Evolutionary conservation across 2,888 invertebrate genomes (phyloP).

Genomic region (Ischnus inquisitorius): DNA sequence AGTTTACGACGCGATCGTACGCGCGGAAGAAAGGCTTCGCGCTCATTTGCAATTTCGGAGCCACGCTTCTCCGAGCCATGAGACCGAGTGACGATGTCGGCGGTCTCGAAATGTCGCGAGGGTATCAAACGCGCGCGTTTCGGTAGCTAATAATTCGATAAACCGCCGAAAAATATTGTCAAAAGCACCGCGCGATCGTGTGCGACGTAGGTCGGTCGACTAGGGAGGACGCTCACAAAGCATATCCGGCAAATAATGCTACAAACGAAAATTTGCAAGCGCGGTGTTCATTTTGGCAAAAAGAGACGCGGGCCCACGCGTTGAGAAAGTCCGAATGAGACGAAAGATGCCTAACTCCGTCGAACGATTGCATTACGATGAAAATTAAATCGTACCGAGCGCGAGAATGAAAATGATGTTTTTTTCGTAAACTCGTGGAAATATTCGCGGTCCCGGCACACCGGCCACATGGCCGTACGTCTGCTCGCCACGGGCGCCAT

Average conservation of each 20-base stretch:
- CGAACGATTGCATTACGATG: not conserved
- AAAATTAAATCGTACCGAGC: not conserved
- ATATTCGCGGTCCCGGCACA: slow-evolving; percentile 71
- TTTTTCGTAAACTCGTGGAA: slow-evolving; percentile 24
- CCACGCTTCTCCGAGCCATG: slow-evolving; percentile 34
- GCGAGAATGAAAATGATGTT: not conserved
- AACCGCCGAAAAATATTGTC: not conserved
- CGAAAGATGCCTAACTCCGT: not conserved
- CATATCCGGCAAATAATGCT: slow-evolving; percentile 7
- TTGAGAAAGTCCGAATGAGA: not conserved
- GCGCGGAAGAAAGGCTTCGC: slow-evolving; percentile 35
- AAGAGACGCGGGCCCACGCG: not conserved
- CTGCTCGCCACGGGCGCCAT: slow-evolving; percentile 79
- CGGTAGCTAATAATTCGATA: not conserved
- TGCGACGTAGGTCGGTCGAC: not conserved
- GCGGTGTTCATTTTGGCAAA: slow-evolving; percentile 11
- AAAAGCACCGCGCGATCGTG: not conserved
- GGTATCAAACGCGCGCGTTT: not conserved
- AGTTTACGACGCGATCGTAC: not conserved
- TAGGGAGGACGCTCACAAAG: not conserved
- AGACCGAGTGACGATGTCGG: not conserved
- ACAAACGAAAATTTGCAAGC: slow-evolving; percentile 26
- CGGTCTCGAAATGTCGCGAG: not conserved
- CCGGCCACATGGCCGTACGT: slow-evolving; percentile 81
- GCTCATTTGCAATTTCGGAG: slow-evolving; percentile 53